These are phyloP conservation scores for Dolichoris vasculosae DNA, from an alignment of 1,140 invertebrate species.

Conservation along the genomic window DNA sequence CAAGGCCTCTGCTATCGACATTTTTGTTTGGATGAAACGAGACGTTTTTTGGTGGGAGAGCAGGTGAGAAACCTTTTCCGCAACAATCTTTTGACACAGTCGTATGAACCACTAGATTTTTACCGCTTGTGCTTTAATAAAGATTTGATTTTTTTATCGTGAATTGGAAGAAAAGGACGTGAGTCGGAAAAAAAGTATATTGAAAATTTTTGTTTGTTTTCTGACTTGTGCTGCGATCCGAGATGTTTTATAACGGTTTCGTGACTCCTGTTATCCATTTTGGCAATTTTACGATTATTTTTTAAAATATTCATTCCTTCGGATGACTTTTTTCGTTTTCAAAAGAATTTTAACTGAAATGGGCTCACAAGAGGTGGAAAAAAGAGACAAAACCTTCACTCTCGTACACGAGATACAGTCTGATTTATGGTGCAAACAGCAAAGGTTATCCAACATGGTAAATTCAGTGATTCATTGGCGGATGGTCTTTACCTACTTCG, in stretches of 20 bases:
- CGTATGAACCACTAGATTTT: background rate
- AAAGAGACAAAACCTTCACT: background rate
- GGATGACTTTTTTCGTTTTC: background rate
- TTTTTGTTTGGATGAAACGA: background rate
- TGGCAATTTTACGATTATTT: background rate
- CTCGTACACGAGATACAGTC: slow-evolving; percentile 60
- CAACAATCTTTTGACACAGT: background rate
- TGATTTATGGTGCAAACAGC: slow-evolving; percentile 69
- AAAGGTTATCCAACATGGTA: slow-evolving; percentile 64
- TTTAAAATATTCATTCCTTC: background rate
- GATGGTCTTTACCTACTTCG: background rate
- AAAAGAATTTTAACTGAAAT: slow-evolving; percentile 7
- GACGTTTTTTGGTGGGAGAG: background rate
- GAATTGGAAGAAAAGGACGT: background rate
- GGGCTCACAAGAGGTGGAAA: background rate
- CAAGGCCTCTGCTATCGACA: slow-evolving; percentile 30
- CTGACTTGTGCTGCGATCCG: no score
- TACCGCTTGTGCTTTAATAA: background rate
- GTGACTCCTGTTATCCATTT: background rate
- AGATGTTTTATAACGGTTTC: no score
- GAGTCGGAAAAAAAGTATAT: background rate
- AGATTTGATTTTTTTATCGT: background rate
- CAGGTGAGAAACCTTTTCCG: background rate
- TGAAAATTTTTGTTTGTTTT: background rate
- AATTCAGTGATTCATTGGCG: slow-evolving; percentile 57